Evolutionary conservation across 1,140 invertebrate species (phyloP).

Genomic region (Drosophila lini): DNA sequence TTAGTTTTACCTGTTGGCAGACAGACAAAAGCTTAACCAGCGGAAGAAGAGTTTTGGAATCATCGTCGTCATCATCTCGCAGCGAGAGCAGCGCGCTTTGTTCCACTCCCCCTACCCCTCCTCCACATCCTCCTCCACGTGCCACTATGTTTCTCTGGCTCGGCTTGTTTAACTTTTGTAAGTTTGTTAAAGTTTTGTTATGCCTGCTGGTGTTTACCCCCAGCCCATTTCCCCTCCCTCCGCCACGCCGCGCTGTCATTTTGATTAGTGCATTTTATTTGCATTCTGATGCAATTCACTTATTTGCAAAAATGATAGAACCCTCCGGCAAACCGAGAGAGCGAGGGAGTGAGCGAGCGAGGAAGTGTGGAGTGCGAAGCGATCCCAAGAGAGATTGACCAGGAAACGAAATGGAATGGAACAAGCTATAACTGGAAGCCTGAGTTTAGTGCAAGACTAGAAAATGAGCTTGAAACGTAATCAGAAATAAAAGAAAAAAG

Average conservation of each 20-base stretch:
- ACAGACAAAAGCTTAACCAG: conserved; percentile 57
- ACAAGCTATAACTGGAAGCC: background rate
- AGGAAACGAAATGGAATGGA: background rate
- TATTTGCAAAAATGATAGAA: conserved; percentile 47
- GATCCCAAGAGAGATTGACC: background rate
- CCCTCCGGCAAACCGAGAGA: background rate
- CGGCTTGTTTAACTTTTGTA: conserved; percentile 62
- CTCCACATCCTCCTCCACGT: background rate
- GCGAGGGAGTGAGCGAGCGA: no score
- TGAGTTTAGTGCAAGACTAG: background rate
- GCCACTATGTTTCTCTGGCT: background rate
- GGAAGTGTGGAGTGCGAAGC: background rate
- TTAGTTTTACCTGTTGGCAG: conserved; percentile 72
- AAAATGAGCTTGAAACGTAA: conserved; percentile 3
- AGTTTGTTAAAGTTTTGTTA: conserved; percentile 73
- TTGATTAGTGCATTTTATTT: conserved; percentile 79
- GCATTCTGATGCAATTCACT: conserved; percentile 60
- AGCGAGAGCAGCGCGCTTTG: conserved; percentile 2
- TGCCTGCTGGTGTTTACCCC: conserved; percentile 42
- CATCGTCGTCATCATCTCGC: conserved; percentile 61
- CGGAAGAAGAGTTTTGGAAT: conserved; percentile 59
- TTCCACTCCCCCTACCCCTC: background rate
- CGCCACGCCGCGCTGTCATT: conserved; percentile 17
- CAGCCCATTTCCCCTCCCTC: background rate
- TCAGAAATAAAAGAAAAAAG: background rate